Base-by-base conservation (phyloP, 2,797 vertebrate genomes). In the Catharus ustulatus region DNA sequence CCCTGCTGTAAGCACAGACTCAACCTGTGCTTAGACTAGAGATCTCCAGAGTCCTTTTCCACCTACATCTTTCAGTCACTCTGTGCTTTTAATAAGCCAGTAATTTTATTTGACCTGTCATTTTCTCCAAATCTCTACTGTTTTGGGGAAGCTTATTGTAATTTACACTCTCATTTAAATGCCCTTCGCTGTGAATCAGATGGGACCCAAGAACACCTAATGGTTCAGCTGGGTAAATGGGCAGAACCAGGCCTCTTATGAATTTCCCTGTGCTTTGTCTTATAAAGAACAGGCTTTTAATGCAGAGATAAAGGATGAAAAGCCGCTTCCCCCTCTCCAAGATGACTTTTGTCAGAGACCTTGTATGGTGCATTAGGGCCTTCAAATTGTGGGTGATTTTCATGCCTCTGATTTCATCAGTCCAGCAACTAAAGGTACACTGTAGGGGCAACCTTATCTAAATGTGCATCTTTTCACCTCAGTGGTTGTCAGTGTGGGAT, bases 61-160 rank as follows among this genome's bases (percentile, higher is more conserved):
- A 84, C 74, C 71, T 95, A 90, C 80, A 43, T 34, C 67, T 84
- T 95, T 90, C 90, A 95, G 57, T 67, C 63, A 66, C 83, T 76
- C 67, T 74, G 57, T 59, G 77, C 86, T 90, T 94, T 91, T 94
- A 95, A 96, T 94, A 94, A 96, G 77, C 55, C 42, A 40, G 85
- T 91, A 82, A 91, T 94, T 96, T 94, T 94, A 93, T 95, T 84
- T 94, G 91, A 91, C 85, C 87, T 95, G 80, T 87, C 77, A 58
- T 91, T 94, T 94, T 90, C 90, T 93, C 67, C 85, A 86, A 82
- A 90, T 84, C 80, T 91, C 80, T 71, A 6, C 85, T 88, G 85
- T n/a, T 95, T 94, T 92, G 59, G 67, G 15, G 10, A 91, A 92
- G 94, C 82, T 76, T 90, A 84, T 79, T 95, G 91, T 52, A 86